A percentile compares a stretch with the other conserved stretches of the same genome.
These are phyloP conservation scores for Sylvilagus floridanus DNA, from an alignment of 2,797 vertebrate species.

Conservation along the genomic window DNA sequence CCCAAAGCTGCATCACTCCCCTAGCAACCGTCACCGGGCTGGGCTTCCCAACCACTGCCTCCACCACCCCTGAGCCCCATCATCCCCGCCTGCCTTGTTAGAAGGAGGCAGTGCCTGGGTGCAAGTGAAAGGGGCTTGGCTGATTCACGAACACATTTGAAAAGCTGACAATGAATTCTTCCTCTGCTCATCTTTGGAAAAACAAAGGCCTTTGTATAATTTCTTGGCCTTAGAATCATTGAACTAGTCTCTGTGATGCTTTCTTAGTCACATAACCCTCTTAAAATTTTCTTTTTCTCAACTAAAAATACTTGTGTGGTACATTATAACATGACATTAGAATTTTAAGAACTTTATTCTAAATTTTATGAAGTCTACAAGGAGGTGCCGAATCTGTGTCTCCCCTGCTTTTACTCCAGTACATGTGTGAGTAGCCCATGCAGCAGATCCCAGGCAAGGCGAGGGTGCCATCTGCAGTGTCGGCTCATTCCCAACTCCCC, in stretches of 20 bases:
- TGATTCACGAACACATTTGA: background rate
- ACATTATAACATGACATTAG: background rate
- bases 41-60: background rate
- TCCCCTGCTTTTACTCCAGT: background rate
- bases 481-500: background rate
- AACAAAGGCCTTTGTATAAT: background rate
- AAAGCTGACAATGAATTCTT: background rate
- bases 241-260: background rate
- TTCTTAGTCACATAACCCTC: background rate
- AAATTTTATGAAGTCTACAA: slow-evolving; percentile 4
- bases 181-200: background rate
- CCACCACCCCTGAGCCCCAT: background rate
- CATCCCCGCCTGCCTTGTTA: background rate
- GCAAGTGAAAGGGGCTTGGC: background rate
- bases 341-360: slow-evolving; percentile 2
- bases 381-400: background rate
- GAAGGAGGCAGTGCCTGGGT: background rate
- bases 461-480: background rate
- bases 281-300: slow-evolving; percentile 16
- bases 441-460: too few relatives aligned
- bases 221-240: background rate
- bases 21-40: background rate
- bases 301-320: background rate
- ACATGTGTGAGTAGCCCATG: background rate
- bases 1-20: too few relatives aligned